A percentile compares a stretch with the other conserved stretches of the same genome.
Evolutionary conservation across 64 coral and sea anemone species (phyloP).

Genomic region (Acropora yongei): DNA sequence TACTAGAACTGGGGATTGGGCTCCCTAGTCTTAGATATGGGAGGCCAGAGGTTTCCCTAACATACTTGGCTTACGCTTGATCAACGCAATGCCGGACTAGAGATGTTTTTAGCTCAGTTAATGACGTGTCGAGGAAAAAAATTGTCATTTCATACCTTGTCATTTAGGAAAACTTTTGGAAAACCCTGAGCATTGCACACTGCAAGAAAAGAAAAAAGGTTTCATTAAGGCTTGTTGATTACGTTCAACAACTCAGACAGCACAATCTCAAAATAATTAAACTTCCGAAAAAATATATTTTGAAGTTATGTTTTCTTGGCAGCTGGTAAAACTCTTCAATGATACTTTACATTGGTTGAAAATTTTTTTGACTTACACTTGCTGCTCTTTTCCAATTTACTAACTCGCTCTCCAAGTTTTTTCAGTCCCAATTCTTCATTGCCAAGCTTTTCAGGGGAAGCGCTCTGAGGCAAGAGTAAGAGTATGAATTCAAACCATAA

Average conservation of each 20-base stretch:
- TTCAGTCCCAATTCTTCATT: neutral
- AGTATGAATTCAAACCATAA: neutral
- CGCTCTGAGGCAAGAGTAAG: neutral
- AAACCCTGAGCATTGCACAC: neutral
- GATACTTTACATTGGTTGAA: neutral
- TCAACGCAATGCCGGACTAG: no score
- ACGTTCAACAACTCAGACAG: neutral
- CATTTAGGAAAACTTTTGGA: conserved; percentile 1
- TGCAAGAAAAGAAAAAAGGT: neutral
- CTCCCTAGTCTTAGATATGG: no score
- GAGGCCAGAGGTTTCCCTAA: no score
- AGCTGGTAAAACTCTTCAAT: no score
- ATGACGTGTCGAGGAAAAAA: no score
- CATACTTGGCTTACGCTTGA: no score
- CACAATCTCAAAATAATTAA: no score
- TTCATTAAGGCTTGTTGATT: neutral
- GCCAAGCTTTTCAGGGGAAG: neutral
- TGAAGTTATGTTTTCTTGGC: no score
- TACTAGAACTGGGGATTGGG: no score
- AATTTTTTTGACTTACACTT: neutral
- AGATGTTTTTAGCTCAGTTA: no score
- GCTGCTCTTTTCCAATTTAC: neutral
- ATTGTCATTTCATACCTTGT: neutral
- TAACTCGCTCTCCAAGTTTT: neutral
- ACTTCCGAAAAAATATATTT: no score